A percentile compares a stretch with the other conserved stretches of the same genome.
Conservation (phyloP, 1,140 invertebrate genomes). For the Penaeus vannamei region DNA sequence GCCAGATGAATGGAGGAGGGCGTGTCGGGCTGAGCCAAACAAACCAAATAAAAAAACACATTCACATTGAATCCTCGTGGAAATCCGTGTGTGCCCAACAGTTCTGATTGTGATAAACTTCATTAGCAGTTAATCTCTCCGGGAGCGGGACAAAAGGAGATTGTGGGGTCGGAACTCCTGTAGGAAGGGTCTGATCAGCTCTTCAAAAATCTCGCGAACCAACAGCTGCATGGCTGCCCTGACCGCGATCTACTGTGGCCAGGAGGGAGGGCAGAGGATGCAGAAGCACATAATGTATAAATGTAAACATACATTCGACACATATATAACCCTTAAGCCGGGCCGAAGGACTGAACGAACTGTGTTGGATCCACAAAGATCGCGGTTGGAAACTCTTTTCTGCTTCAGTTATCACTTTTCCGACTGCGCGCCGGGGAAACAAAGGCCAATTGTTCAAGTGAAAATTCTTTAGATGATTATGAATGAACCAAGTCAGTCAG, state of each 20-base stretch:
- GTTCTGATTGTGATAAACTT: conserved; percentile 59
- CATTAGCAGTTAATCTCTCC: conserved; percentile 60
- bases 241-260: conserved; percentile 1
- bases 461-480: too few relatives aligned
- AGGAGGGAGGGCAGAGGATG: conserved; percentile 1
- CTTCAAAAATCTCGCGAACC: neutral
- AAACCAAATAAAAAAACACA: conserved; percentile 59
- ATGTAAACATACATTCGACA: neutral
- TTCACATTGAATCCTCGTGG: conserved; percentile 56
- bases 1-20: conserved; percentile 35
- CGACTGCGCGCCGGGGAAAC: too few relatives aligned
- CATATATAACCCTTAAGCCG: too few relatives aligned
- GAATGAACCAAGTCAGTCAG: too few relatives aligned
- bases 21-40: conserved; percentile 46
- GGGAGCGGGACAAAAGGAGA: conserved; percentile 36
- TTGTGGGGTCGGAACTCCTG: conserved; percentile 39
- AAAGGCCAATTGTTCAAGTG: too few relatives aligned
- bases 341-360: too few relatives aligned
- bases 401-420: too few relatives aligned
- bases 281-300: neutral
- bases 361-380: too few relatives aligned
- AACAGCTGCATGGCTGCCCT: conserved; percentile 26
- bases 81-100: conserved; percentile 62
- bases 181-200: neutral
- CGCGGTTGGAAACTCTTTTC: too few relatives aligned